Evolutionary conservation across 2,888 invertebrate genomes (phyloP).

Genomic region (Boloria selene): DNA sequence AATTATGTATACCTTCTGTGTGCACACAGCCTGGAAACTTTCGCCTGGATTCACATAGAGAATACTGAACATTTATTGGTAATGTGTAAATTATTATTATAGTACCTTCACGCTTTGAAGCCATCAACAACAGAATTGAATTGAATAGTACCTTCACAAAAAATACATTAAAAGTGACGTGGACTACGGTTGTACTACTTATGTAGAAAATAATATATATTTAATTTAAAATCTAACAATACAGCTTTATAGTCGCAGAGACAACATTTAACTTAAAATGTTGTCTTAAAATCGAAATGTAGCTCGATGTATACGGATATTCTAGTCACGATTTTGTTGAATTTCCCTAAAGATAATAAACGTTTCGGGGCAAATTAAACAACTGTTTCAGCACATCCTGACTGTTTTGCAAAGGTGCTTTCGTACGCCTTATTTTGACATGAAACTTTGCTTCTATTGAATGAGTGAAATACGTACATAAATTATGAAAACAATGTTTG

Average conservation of each 20-base stretch:
- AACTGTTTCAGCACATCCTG: slow-evolving; percentile 51
- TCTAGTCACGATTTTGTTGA: slow-evolving; percentile 68
- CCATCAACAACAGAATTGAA: too few relatives aligned
- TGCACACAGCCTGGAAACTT: too few relatives aligned
- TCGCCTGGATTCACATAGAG: too few relatives aligned
- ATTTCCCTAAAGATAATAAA: slow-evolving; percentile 78
- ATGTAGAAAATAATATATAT: too few relatives aligned
- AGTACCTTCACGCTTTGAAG: too few relatives aligned
- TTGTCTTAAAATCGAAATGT: slow-evolving; percentile 40
- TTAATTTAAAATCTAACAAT: background rate
- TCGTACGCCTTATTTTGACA: slow-evolving; percentile 22
- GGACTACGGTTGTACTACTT: too few relatives aligned
- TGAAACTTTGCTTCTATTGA: slow-evolving; percentile 13
- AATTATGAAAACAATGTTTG: slow-evolving; percentile 1
- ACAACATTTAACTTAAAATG: background rate
- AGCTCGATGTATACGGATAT: slow-evolving; percentile 39
- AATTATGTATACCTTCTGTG: too few relatives aligned
- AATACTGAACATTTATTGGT: too few relatives aligned
- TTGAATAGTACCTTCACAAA: too few relatives aligned
- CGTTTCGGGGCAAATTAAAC: slow-evolving; percentile 71
- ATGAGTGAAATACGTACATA: slow-evolving; percentile 22
- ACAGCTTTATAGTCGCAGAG: background rate
- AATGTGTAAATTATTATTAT: too few relatives aligned
- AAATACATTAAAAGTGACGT: too few relatives aligned
- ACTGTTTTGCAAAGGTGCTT: slow-evolving; percentile 23